Evolutionary conservation across 2,888 invertebrate species (phyloP), one percentile per base, ranked within the genome.

Genomic region (Xestoiulus laeticollis): DNA sequence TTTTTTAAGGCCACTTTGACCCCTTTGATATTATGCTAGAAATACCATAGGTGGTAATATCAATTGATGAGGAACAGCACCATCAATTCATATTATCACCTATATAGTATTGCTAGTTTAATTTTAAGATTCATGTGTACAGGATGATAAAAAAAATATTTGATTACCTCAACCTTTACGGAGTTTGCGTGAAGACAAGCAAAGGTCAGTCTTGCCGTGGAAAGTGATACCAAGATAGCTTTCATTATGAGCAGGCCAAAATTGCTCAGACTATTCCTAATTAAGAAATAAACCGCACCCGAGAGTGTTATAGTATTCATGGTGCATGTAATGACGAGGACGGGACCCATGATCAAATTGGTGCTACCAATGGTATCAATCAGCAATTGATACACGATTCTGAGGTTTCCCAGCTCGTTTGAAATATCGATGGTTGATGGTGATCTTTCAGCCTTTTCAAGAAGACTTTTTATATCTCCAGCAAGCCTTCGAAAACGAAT

Each of bases 311-410:
- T 10, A 1, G 84, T 82, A 83, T 87, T 33, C 22, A 82, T 30
- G 26, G 38, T 30, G 87, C 87, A 82, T 8, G 43, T 82, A 10
- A 59, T 43, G 38, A 82, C 22, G 33, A 87, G 38, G 2, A 87
- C 38, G 12, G 87, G 87, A 30, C 87, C 87, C 22, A 87, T 14
- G 53, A 87, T 38, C 33, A 22, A 12, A 30, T 82, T 87, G 43
- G 82, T 43, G 43, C 33, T 33, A 1, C 32, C 3, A 19, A 87
- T 32, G 44, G 22, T 22, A 82, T 82, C 43, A 38, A 87, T 87
- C 19, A 82, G 5, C 87, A 87, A 22, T 59, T 87, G 87, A 16
- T 87, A 87, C n/a, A 43, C 33, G 10, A 87, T 82, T n/a, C 87
- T 32, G 38, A 87, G 22, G 14, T n/a, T 68, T 16, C 38, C n/a